Percentiles rank a stretch among this genome's conserved stretches.
These are phyloP conservation scores for Pelodiscus sinensis DNA, from an alignment of 2,113 vertebrate genomes.

Conservation along the genomic window DNA sequence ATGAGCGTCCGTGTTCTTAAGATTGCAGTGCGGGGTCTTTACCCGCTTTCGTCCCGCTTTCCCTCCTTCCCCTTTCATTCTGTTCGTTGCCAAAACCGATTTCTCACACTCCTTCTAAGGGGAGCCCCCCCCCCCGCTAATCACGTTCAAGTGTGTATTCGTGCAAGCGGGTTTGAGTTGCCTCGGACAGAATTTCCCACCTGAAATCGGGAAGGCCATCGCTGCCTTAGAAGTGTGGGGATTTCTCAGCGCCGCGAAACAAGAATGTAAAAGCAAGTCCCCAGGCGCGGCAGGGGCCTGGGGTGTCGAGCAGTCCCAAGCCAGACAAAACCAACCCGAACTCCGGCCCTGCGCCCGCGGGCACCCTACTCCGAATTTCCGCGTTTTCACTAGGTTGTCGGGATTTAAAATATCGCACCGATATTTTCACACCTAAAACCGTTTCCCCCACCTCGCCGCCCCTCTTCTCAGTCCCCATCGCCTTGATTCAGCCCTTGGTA, in stretches of 20 bases:
- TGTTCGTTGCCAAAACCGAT: background rate
- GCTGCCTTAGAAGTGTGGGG: background rate
- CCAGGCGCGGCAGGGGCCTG: too few relatives aligned
- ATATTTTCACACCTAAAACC: constrained; percentile 77
- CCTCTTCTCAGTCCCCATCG: constrained; percentile 47
- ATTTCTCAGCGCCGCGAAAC: background rate
- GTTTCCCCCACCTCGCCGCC: background rate
- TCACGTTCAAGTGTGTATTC: background rate
- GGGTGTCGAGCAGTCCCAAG: background rate
- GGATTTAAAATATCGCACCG: constrained; percentile 32
- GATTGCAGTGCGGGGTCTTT: background rate
- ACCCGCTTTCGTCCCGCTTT: too few relatives aligned
- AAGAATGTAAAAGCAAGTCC: background rate
- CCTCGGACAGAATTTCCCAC: background rate
- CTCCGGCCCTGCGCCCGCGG: too few relatives aligned
- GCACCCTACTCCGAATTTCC: background rate
- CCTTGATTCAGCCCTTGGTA: constrained; percentile 85
- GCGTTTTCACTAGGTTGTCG: background rate
- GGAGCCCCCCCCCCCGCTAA: too few relatives aligned
- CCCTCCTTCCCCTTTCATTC: background rate
- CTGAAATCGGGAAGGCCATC: background rate
- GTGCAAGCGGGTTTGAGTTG: background rate
- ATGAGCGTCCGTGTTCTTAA: background rate
- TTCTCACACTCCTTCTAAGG: background rate
- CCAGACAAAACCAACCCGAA: background rate